These are phyloP conservation scores for Sphaeramia orbicularis DNA, from an alignment of 2,797 vertebrate species.

Conservation along the genomic window DNA sequence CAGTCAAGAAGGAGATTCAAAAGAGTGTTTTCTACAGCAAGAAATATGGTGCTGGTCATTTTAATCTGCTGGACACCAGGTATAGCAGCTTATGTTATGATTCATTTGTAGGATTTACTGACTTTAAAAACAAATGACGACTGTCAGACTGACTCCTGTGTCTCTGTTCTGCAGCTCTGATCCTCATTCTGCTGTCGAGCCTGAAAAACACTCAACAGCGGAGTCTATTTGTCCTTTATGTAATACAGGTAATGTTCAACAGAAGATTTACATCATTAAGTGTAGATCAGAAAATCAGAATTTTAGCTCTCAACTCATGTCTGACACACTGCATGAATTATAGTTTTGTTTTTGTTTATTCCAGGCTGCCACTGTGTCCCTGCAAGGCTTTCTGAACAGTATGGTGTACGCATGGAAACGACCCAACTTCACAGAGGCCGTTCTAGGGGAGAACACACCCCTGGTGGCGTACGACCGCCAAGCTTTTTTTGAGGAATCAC, in stretches of 20 bases:
- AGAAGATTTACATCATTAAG: neutral
- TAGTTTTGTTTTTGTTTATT: conserved; percentile 5
- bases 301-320: neutral
- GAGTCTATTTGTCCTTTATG: conserved; percentile 70
- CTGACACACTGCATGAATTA: neutral
- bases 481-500: conserved; percentile 84
- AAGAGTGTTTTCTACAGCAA: conserved; percentile 63
- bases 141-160: conserved; percentile 16
- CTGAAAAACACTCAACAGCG: conserved; percentile 31
- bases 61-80: conserved; percentile 89
- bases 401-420: conserved; percentile 87
- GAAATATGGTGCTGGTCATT: conserved; percentile 84
- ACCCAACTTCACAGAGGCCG: conserved; percentile 83
- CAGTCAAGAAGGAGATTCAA: conserved; percentile 64
- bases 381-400: conserved; percentile 89
- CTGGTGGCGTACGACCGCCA: conserved; percentile 39
- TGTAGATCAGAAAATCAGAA: neutral
- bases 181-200: conserved; percentile 79
- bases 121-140: neutral
- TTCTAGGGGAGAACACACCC: conserved; percentile 69
- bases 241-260: conserved; percentile 72
- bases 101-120: neutral
- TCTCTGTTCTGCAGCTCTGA: conserved; percentile 68
- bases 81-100: conserved; percentile 23
- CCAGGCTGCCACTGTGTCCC: conserved; percentile 82